Conservation (phyloP, 2,888 invertebrate genomes). For the Thereva unica region DNA sequence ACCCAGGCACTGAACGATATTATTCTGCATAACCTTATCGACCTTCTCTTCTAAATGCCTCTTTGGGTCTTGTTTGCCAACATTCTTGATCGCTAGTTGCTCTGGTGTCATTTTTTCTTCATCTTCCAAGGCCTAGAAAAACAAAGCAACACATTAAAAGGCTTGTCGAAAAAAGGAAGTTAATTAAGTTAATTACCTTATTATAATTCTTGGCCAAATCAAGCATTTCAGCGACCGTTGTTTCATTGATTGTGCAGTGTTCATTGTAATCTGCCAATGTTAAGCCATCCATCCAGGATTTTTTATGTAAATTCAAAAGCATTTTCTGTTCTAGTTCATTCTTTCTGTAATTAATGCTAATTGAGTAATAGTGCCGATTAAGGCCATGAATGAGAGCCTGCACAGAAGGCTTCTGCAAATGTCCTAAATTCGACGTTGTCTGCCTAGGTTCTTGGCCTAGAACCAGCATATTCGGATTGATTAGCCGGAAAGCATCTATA, state of each 20-base stretch:
- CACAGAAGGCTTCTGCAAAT: conserved; percentile 97
- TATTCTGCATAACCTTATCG: conserved; percentile 93
- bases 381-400: conserved; percentile 98
- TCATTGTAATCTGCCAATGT: conserved; percentile 89
- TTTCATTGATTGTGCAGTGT: conserved; percentile 91
- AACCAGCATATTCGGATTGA: conserved; percentile 99
- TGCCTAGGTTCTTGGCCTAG: conserved; percentile 98
- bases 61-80: conserved; percentile 98
- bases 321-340: conserved; percentile 99
- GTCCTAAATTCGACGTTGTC: conserved; percentile 98
- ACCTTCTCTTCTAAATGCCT: conserved; percentile 99
- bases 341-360: conserved; percentile 98
- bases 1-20: conserved; percentile 96
- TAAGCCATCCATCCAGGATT: conserved; percentile 97
- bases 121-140: conserved; percentile 82
- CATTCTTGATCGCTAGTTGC: conserved; percentile 98
- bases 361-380: conserved; percentile 98
- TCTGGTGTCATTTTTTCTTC: conserved; percentile 99
- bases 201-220: conserved; percentile 97
- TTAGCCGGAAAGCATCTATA: conserved; percentile 99
- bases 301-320: conserved; percentile 97
- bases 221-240: conserved; percentile 93
- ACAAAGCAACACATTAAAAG: conserved; percentile 13
- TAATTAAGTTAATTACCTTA: conserved; percentile 64
- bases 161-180: not conserved